Base-by-base conservation (phyloP, 2,797 vertebrate genomes). In the Bradypodion pumilum region DNA sequence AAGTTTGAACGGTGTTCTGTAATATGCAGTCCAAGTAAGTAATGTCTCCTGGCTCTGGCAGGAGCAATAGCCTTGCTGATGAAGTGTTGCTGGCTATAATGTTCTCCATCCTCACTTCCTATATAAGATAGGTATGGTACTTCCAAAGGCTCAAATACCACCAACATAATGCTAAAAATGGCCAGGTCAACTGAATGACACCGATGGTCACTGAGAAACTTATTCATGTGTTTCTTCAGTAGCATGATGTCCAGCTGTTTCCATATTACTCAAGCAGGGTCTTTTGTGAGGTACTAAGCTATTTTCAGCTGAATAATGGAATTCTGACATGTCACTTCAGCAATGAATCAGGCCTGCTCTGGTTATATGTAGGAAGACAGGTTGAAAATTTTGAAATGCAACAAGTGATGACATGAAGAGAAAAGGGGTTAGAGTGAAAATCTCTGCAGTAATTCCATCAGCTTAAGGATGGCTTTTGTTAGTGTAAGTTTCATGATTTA, bases 401-500 rank as follows among this genome's bases (percentile, higher is more conserved):
- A 1, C 56, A 80, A 76, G 65, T 85, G 63, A 52, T 72, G 56
- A 52, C 2, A 40, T 62, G 52, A 70, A 82, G 56, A 3, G 49
- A n/a, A 56, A 85, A 59, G 46, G n/a, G 27, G n/a, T 1, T 0
- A 21, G 10, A 10, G 44, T 5, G 0, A 70, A 62, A 88, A 46
- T 74, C 21, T 66, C 73, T 1, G 77, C 69, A 66, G 77, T 69
- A 52, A 32, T 13, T 66, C 32, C 35, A 74, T 63, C 62, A 89
- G 10, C 78, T 62, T 49, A 77, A 65, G 68, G 21, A 16, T 35
- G 42, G 29, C 85, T 72, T 83, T 8, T 5, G 78, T 65, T 81
- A 68, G 73, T 81, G 46, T 46, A 65, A 81, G 52, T 80, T 10
- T 74, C 62, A 78, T 63, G 79, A 63, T 44, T 63, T 37, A 32